These are phyloP conservation scores for Alca torda DNA, from an alignment of 2,797 vertebrate species.

Conservation along the genomic window DNA sequence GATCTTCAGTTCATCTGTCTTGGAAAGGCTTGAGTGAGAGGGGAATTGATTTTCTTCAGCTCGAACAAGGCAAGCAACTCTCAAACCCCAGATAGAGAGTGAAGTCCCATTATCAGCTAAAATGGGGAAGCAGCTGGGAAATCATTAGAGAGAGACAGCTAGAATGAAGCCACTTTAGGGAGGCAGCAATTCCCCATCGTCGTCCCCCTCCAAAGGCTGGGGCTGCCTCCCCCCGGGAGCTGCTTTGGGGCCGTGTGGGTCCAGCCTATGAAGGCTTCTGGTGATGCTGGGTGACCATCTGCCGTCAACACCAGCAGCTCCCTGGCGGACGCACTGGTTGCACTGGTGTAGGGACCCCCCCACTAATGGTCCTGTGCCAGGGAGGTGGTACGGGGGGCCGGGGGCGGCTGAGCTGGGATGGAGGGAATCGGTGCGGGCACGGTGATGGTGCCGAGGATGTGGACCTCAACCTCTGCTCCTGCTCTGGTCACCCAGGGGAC, in stretches of 20 bases:
- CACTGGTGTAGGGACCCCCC: background rate
- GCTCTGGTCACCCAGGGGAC: background rate
- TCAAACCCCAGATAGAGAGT: background rate
- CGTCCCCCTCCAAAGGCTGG: background rate
- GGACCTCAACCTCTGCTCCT: background rate
- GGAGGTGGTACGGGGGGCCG: rapidly evolving
- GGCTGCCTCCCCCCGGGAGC: background rate
- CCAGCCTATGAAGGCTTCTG: background rate
- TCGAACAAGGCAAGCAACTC: conserved; percentile 32
- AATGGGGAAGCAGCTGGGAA: conserved; percentile 43
- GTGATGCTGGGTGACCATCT: background rate
- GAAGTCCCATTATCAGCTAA: conserved; percentile 22
- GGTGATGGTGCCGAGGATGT: rapidly evolving
- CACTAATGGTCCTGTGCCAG: rapidly evolving
- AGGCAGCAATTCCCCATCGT: background rate
- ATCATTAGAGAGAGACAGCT: background rate
- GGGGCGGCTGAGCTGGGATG: background rate
- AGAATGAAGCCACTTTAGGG: background rate
- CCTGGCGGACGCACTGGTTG: background rate
- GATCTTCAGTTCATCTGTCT: conserved; percentile 58
- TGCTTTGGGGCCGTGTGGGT: rapidly evolving
- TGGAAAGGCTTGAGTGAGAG: conserved; percentile 47
- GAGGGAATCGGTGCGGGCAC: rapidly evolving
- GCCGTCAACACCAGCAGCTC: background rate
- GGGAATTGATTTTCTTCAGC: conserved; percentile 61